Conservation (phyloP, 2,113 vertebrate species). For the Athene noctua region DNA sequence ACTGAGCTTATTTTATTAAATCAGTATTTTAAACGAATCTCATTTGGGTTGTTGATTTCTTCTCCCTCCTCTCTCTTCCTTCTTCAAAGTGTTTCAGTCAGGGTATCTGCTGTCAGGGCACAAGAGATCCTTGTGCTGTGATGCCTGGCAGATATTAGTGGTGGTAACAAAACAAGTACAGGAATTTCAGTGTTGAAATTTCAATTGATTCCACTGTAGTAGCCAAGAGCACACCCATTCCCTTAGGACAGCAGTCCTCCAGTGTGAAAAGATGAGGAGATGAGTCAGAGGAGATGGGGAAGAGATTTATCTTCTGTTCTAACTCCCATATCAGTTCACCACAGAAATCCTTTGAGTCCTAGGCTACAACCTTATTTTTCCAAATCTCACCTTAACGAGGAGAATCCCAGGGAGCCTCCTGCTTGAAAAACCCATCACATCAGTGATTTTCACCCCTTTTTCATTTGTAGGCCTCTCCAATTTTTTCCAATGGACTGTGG, state of each 20-base stretch:
- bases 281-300: background rate
- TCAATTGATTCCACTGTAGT: background rate
- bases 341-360: background rate
- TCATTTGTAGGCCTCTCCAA: background rate
- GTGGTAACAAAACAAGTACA: background rate
- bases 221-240: background rate
- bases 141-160: background rate
- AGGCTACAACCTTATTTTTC: background rate
- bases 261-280: background rate
- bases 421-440: background rate
- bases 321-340: background rate
- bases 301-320: background rate
- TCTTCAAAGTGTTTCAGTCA: background rate
- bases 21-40: background rate
- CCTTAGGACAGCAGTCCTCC: background rate
- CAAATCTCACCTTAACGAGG: background rate
- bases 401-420: background rate
- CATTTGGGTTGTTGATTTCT: background rate
- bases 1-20: conserved; percentile 27
- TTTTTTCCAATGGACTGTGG: background rate
- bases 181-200: conserved; percentile 5
- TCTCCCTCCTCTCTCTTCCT: background rate
- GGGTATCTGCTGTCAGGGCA: background rate
- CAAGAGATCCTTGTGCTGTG: background rate
- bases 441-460: background rate